Conservation (phyloP, 2,113 vertebrate genomes). For the Sprattus sprattus region DNA sequence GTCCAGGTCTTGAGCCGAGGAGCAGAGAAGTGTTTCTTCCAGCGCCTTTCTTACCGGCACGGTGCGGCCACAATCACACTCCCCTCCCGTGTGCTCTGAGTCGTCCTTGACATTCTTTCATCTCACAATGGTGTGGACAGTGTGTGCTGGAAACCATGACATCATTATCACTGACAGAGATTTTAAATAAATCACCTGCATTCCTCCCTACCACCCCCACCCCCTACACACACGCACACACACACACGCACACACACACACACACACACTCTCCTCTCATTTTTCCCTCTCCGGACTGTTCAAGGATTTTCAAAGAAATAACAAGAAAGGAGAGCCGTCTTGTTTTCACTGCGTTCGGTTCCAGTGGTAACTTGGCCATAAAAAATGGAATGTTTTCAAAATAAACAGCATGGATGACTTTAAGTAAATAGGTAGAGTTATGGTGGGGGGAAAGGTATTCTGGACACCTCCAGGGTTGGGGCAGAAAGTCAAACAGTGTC, state of each 20-base stretch:
- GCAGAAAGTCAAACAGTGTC: slow-evolving; percentile 53
- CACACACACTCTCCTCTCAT: slow-evolving; percentile 23
- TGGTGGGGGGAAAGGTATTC: slow-evolving; percentile 55
- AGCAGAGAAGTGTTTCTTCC: slow-evolving; percentile 76
- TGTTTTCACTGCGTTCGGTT: slow-evolving; percentile 73
- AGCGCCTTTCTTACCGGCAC: slow-evolving; percentile 79
- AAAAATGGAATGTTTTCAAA: slow-evolving; percentile 93
- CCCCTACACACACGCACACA: neutral
- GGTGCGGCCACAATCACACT: slow-evolving; percentile 83
- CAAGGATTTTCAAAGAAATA: slow-evolving; percentile 79
- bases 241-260: slow-evolving; percentile 2
- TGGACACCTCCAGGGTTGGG: slow-evolving; percentile 57
- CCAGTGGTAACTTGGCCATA: slow-evolving; percentile 77
- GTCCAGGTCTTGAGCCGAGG: slow-evolving; percentile 83
- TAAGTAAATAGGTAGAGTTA: slow-evolving; percentile 66
- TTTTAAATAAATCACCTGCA: slow-evolving; percentile 95
- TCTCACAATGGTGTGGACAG: slow-evolving; percentile 88
- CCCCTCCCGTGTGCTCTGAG: slow-evolving; percentile 76
- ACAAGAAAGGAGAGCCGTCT: slow-evolving; percentile 76
- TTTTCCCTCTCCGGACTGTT: slow-evolving; percentile 59
- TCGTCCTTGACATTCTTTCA: slow-evolving; percentile 98
- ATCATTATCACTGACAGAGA: slow-evolving; percentile 91
- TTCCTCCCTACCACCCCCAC: slow-evolving; percentile 61
- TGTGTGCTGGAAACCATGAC: slow-evolving; percentile 92
- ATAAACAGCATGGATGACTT: slow-evolving; percentile 78